These are phyloP conservation scores for Lasioglossum baleicum DNA, from an alignment of 1,140 invertebrate genomes.

Conservation along the genomic window DNA sequence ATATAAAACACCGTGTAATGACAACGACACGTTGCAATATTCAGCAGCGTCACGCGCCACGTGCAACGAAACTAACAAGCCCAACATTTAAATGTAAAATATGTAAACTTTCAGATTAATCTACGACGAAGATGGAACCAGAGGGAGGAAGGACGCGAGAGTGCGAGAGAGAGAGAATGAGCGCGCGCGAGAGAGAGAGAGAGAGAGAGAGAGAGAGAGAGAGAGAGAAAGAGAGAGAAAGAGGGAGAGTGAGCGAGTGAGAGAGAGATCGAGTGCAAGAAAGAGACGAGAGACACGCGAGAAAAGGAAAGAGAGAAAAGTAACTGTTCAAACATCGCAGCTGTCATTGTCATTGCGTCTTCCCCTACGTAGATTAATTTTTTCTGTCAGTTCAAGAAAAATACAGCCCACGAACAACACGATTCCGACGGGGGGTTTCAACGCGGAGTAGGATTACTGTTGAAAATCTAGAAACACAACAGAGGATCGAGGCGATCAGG, in stretches of 20 bases:
- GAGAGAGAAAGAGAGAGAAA: too few relatives aligned
- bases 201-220: neutral
- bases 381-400: conserved; percentile 30
- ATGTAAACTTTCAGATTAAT: conserved; percentile 4
- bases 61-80: neutral
- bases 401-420: neutral
- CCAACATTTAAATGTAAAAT: conserved; percentile 2
- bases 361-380: conserved; percentile 45
- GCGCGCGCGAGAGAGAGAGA: neutral
- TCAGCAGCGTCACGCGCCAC: neutral
- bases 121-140: neutral
- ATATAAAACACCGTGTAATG: neutral
- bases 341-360: conserved; percentile 76
- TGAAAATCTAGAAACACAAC: neutral
- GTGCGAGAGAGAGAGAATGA: conserved; percentile 2
- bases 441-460: neutral
- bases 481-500: neutral
- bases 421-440: neutral
- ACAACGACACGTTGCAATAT: conserved; percentile 11
- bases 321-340: conserved; percentile 60
- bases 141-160: neutral
- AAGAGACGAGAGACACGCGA: too few relatives aligned
- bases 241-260: too few relatives aligned
- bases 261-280: too few relatives aligned
- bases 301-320: conserved; percentile 4